Base-by-base conservation (phyloP, 2,888 invertebrate species). In the Zaprionus lineosus region DNA sequence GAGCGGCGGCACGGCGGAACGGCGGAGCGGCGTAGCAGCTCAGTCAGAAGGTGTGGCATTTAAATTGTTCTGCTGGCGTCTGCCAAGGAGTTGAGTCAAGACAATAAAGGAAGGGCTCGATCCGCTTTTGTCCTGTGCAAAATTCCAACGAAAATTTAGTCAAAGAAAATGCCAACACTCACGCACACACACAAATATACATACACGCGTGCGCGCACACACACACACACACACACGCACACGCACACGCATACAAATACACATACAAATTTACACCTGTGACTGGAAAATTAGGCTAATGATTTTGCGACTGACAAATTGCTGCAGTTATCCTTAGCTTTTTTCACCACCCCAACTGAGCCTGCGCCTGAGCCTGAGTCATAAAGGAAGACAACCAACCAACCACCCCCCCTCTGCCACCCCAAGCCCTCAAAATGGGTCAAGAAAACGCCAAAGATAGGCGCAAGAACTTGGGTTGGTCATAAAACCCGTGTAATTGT, bases 251-350 rank as follows among this genome's bases (percentile, higher is more conserved):
- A 28, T 43, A n/a, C n/a, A n/a, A n/a, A n/a, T n/a, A n/a, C 21
- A 3, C 21, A 3, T 3, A 21, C 3, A 3, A 11, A 16, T 2
- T 34, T 11, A 12, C 11, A 19, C n/a, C n/a, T n/a, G n/a, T n/a
- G n/a, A n/a, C n/a, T n/a, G n/a, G 12, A 46, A 82, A 78, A 78
- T 78, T 78, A 78, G 78, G 78, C 78, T 78, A 78, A 78, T 78
- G 78, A 78, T 78, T 84, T 65, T 34, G 55, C 33, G 55, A 41
- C 84, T 82, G 74, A 82, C 82, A 78, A 82, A 78, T 78, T 74
- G 64, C 74, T 68, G 78, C 78, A 78, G 78, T 82, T 84, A 47
- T 71, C 14, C 46, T 6, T 16, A 6, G 12, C 11, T 43, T 15
- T 21, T 21, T 21, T 21, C 4, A 5, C 8, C 24, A n/a, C n/a